phyloP scores from a whole-genome alignment of 2,888 invertebrate species.

The Lomographa bimaculata region DNA sequence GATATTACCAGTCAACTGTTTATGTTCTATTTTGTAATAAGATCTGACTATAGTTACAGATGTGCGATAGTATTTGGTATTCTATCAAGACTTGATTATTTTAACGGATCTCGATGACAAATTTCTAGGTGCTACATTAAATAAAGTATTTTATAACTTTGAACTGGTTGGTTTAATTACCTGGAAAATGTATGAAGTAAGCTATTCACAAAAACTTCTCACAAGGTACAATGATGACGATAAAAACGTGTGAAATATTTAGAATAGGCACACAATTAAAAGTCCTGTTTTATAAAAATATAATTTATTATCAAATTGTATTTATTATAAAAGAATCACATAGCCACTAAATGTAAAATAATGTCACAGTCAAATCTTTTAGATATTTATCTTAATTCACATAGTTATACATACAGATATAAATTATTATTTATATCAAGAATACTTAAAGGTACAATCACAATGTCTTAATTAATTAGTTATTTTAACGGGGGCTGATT shows the following conservation, averaged over 20 bases:
- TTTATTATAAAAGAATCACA: background rate
- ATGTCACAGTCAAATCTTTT: slow-evolving; percentile 9
- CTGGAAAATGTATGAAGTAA: background rate
- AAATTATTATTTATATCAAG: slow-evolving; percentile 6
- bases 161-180: slow-evolving; percentile 11
- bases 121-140: slow-evolving; percentile 74
- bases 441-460: slow-evolving; percentile 3
- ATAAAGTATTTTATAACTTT: slow-evolving; percentile 65
- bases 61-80: slow-evolving; percentile 14
- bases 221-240: background rate
- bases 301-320: slow-evolving; percentile 14
- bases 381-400: slow-evolving; percentile 2
- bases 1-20: slow-evolving; percentile 4
- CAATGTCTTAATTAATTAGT: slow-evolving; percentile 36
- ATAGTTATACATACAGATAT: slow-evolving; percentile 9
- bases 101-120: slow-evolving; percentile 67
- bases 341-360: slow-evolving; percentile 1
- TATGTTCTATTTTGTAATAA: background rate
- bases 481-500: slow-evolving; percentile 85
- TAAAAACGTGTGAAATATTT: slow-evolving; percentile 6
- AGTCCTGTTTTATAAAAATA: slow-evolving; percentile 5
- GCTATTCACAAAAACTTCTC: background rate
- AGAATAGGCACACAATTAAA: slow-evolving; percentile 4
- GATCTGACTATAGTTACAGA: slow-evolving; percentile 21
- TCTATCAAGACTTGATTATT: slow-evolving; percentile 47